Percentiles rank a stretch among this genome's conserved stretches.
These are phyloP conservation scores for Noctua comes DNA, from an alignment of 2,888 invertebrate genomes.

Conservation along the genomic window DNA sequence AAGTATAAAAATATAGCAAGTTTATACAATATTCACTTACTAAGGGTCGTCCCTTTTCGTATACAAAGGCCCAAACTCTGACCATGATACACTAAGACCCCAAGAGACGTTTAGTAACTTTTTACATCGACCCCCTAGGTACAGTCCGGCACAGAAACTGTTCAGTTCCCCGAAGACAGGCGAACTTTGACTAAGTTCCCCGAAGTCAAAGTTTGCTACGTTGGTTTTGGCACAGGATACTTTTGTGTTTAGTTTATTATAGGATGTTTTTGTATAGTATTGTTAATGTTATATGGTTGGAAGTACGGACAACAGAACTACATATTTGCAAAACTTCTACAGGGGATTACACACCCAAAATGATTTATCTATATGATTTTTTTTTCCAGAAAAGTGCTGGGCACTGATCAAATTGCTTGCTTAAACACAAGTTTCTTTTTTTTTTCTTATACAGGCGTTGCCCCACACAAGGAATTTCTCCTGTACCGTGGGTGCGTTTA, in stretches of 20 bases:
- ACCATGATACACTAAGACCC: conserved; percentile 62
- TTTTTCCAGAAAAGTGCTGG: no score
- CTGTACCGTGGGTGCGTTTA: neutral
- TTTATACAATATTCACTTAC: conserved; percentile 61
- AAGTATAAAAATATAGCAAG: conserved; percentile 38
- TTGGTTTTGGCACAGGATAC: conserved; percentile 64
- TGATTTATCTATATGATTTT: neutral
- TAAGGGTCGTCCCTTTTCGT: conserved; percentile 29
- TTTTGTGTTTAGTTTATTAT: conserved; percentile 43
- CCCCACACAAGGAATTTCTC: no score
- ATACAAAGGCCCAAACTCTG: conserved; percentile 44
- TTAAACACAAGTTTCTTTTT: no score
- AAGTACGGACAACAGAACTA: neutral
- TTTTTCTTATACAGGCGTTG: no score
- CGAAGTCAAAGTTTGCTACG: conserved; percentile 60
- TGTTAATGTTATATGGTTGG: conserved; percentile 28
- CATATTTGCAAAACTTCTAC: neutral
- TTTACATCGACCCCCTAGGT: conserved; percentile 54
- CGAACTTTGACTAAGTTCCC: conserved; percentile 57
- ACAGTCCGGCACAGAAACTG: conserved; percentile 62
- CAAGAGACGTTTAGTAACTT: conserved; percentile 66
- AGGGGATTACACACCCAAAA: neutral
- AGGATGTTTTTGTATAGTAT: conserved; percentile 44
- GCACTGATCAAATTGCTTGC: no score
- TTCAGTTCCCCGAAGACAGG: conserved; percentile 56